Evolutionary conservation across 2,113 vertebrate species (phyloP), one percentile per base, ranked within the genome.

Genomic region (Coptodon bakossiorum): DNA sequence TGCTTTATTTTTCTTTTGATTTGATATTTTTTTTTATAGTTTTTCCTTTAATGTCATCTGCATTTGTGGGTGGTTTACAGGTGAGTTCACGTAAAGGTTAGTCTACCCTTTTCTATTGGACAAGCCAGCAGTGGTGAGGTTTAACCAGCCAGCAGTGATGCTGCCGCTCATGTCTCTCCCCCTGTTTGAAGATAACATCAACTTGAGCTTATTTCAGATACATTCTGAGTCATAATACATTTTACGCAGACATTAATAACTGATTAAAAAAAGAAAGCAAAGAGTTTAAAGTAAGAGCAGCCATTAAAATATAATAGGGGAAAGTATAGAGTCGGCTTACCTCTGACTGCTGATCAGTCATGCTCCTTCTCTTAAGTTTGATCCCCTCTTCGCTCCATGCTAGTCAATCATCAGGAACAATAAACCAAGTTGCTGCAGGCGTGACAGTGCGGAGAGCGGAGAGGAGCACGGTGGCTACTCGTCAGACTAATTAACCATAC

Each of bases 401-500:
- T 90, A 90, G 90, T 91, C 93, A 93, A 91, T 96, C 94, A 95
- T 82, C 86, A 84, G 91, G 89, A 95, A 95, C 93, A 94, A 94
- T 94, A 95, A 95, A 94, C 91, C 78, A 79, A 87, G 90, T 94
- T 85, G 91, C 94, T 95, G 93, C 90, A 61, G 94, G 94, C 92
- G 81, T 93, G 94, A 94, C 83, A 84, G 90, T 86, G 36, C 79
- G 88, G 90, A 83, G 94, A 93, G 87, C 59, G 68, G 89, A 85
- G 89, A 83, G 92, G 92, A 92, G 90, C 88, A 53, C 17, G 86
- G 87, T 79, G 94, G 92, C 92, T 95, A 96, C 95, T 96, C 95
- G 91, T 96, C 94, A 96, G 96, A 96, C 96, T 96, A 97, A 97
- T 97, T 97, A 97, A 95, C 93, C 94, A 96, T 94, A 96, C 96